Evolutionary conservation across 2,113 vertebrate genomes (phyloP).

Genomic region (Stercorarius parasiticus): DNA sequence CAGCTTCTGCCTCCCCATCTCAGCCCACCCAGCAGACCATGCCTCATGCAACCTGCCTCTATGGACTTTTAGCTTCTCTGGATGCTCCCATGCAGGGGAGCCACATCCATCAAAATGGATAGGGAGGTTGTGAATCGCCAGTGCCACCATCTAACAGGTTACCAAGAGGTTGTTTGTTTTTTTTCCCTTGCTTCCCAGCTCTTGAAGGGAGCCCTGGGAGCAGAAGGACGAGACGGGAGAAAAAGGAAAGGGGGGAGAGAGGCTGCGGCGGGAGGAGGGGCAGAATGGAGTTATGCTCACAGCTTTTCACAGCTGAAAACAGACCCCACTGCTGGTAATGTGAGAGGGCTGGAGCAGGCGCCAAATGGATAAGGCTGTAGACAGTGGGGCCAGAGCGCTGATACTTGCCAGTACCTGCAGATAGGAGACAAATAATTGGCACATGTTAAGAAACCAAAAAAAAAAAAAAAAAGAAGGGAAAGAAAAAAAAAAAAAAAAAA

Average conservation of each 20-base stretch:
- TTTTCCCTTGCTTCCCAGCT: not conserved
- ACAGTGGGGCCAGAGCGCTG: constrained; percentile 76
- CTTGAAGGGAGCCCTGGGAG: constrained; percentile 15
- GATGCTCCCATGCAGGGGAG: not conserved
- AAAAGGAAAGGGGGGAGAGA: not conserved
- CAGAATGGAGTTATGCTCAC: constrained; percentile 54
- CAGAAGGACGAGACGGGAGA: constrained; percentile 8
- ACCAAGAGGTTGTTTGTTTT: not conserved
- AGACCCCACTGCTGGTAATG: constrained; percentile 73
- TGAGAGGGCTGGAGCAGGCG: constrained; percentile 80
- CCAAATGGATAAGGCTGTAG: constrained; percentile 83
- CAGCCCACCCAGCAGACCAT: rapidly evolving
- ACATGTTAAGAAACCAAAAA: constrained; percentile 74
- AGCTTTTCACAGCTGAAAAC: constrained; percentile 77
- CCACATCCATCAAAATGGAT: not conserved
- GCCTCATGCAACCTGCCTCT: rapidly evolving
- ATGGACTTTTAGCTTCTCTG: not conserved
- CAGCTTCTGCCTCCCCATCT: not conserved
- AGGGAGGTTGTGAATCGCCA: not conserved
- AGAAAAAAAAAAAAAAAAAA: rapidly evolving
- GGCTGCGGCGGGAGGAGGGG: not conserved
- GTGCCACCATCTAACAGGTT: not conserved
- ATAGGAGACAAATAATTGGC: constrained; percentile 82
- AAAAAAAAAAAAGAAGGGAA: not conserved
- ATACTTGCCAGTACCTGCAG: constrained; percentile 84